Conservation (phyloP, 2,797 vertebrate genomes). For the Nyctalus aviator region DNA sequence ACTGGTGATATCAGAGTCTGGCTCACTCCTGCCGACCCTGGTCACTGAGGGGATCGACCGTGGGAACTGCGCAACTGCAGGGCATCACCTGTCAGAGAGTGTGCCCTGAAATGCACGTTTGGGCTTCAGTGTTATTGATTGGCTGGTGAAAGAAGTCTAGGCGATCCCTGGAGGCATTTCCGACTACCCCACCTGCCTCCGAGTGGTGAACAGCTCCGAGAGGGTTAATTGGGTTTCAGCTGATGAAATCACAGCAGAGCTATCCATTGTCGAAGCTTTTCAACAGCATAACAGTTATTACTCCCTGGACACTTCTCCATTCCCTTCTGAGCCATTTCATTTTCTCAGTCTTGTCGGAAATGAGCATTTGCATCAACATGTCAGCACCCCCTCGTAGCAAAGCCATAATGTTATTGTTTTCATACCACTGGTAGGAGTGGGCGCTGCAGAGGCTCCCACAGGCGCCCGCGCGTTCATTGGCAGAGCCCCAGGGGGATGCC, state of each 20-base stretch:
- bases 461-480: accelerated
- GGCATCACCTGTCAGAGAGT: neutral
- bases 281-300: slow-evolving; percentile 65
- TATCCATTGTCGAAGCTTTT: slow-evolving; percentile 67
- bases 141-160: neutral
- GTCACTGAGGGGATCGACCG: neutral
- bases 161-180: neutral
- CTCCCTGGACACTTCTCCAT: slow-evolving; percentile 49
- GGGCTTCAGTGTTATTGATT: neutral
- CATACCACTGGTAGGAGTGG: neutral
- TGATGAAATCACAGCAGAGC: slow-evolving; percentile 71
- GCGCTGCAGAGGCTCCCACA: neutral
- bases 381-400: slow-evolving; percentile 28
- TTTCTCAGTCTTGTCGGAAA: slow-evolving; percentile 72
- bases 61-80: neutral
- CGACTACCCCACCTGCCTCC: neutral
- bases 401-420: slow-evolving; percentile 58
- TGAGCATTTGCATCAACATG: slow-evolving; percentile 69
- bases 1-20: neutral
- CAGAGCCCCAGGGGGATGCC: neutral
- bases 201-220: neutral
- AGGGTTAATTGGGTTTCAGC: slow-evolving; percentile 69
- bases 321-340: slow-evolving; percentile 73
- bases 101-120: neutral
- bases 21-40: neutral